Conservation (phyloP, 2,888 invertebrate genomes). For the Ethmia dodecea region DNA sequence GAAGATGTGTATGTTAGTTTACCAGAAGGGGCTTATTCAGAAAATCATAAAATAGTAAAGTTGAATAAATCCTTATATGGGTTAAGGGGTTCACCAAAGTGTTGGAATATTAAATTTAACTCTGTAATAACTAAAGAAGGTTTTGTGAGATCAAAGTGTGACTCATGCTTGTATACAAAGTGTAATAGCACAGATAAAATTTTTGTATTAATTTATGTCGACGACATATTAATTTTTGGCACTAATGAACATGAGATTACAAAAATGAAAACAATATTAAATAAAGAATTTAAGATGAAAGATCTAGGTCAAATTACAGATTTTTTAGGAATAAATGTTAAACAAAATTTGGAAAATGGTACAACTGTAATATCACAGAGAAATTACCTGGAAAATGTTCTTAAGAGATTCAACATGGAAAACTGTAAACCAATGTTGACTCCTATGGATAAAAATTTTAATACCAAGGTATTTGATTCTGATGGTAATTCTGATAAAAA, state of each 20-base stretch:
- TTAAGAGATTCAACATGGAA: conserved; percentile 10
- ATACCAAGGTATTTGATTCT: conserved; percentile 12
- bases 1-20: conserved; percentile 16
- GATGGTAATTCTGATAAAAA: conserved; percentile 8
- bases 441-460: conserved; percentile 18
- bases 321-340: conserved; percentile 12
- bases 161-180: conserved; percentile 15
- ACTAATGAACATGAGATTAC: conserved; percentile 6
- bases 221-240: conserved; percentile 12
- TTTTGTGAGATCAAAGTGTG: conserved; percentile 14
- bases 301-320: conserved; percentile 10
- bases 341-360: conserved; percentile 8
- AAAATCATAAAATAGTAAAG: conserved; percentile 12
- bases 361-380: conserved; percentile 9
- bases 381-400: conserved; percentile 9
- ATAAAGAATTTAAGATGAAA: conserved; percentile 12
- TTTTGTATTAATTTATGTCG: conserved; percentile 15
- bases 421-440: conserved; percentile 10
- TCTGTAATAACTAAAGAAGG: conserved; percentile 10
- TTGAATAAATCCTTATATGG: conserved; percentile 16
- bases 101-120: conserved; percentile 17
- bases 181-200: conserved; percentile 6
- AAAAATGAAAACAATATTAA: conserved; percentile 8
- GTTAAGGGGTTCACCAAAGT: conserved; percentile 18
- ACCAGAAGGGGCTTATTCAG: conserved; percentile 16